Percentiles rank a stretch among this genome's conserved stretches.
Conservation (phyloP, 2,113 vertebrate species). For the Pluvialis apricaria region DNA sequence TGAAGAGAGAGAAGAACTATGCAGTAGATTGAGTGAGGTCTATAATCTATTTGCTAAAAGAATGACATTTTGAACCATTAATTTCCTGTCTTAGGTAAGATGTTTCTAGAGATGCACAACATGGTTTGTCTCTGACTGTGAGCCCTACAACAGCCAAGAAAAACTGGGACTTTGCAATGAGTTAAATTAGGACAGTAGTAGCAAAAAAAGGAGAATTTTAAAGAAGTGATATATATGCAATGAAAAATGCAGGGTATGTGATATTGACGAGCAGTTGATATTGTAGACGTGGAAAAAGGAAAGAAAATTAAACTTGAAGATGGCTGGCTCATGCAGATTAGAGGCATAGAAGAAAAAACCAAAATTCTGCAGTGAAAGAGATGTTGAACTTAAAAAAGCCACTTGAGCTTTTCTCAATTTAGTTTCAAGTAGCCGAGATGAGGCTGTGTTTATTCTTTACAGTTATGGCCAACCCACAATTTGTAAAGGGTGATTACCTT, state of each 20-base stretch:
- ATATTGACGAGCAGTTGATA: neutral
- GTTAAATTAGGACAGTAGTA: neutral
- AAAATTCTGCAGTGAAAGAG: neutral
- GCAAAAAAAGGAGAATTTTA: neutral
- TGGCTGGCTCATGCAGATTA: neutral
- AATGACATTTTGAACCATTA: neutral
- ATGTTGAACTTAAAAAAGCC: neutral
- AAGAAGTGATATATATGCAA: neutral
- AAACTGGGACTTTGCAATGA: neutral
- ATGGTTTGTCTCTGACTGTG: rapidly evolving
- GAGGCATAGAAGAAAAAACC: neutral
- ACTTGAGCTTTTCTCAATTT: neutral
- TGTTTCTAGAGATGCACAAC: neutral
- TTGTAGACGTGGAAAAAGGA: neutral
- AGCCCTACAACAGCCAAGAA: neutral
- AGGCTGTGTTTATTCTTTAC: neutral
- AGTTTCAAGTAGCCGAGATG: neutral
- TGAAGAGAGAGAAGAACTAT: neutral
- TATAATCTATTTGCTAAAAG: neutral
- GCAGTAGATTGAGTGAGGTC: neutral
- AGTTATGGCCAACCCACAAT: neutral
- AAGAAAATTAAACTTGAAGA: neutral
- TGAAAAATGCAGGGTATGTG: neutral
- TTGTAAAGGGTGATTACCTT: neutral
- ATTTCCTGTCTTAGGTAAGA: neutral